These are phyloP conservation scores for Bubo blakistoni DNA, from an alignment of 2,113 vertebrate genomes.

Conservation along the genomic window DNA sequence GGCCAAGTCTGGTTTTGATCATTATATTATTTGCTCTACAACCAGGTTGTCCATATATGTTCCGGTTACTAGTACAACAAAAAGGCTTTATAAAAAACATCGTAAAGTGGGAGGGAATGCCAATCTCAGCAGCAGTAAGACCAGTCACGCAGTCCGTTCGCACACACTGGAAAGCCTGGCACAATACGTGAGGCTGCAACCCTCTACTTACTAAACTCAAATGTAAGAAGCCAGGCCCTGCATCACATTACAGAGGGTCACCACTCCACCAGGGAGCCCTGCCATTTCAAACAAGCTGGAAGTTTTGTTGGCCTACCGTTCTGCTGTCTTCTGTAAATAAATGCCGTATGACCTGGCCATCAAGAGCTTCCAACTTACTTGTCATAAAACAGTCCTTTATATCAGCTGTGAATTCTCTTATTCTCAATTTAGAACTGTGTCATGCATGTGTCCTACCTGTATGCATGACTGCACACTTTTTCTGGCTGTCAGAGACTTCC, in stretches of 20 bases:
- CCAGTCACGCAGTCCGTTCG: accelerated
- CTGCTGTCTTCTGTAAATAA: neutral
- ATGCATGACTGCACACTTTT: neutral
- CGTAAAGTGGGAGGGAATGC: neutral
- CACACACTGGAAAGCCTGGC: neutral
- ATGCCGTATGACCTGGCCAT: accelerated
- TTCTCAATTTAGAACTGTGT: neutral
- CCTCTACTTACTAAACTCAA: neutral
- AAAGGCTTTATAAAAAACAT: neutral
- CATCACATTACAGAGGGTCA: neutral
- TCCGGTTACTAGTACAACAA: neutral
- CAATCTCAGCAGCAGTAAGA: neutral
- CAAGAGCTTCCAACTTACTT: neutral
- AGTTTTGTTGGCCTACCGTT: neutral
- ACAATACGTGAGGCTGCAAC: neutral
- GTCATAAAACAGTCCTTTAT: neutral
- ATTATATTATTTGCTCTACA: neutral
- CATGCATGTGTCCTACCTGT: neutral
- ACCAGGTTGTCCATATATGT: neutral
- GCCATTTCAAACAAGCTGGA: neutral
- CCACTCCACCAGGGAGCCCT: accelerated
- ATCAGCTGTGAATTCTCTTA: neutral
- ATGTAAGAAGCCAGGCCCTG: neutral
- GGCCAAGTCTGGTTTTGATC: neutral
- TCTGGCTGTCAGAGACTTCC: neutral